These are phyloP conservation scores for Dasypus novemcinctus DNA, from an alignment of 2,113 vertebrate species.

Conservation along the genomic window DNA sequence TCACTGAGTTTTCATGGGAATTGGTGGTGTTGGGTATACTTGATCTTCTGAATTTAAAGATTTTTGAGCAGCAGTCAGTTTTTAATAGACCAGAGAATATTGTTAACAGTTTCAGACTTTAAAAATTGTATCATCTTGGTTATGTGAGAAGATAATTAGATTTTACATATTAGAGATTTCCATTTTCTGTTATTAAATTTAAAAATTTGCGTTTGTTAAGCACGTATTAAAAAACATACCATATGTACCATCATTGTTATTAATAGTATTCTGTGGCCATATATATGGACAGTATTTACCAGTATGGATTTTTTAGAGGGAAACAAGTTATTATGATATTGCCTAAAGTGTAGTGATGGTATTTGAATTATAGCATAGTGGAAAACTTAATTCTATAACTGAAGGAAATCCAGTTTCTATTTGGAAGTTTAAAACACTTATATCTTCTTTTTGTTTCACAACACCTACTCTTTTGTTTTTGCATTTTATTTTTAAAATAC, in stretches of 20 bases:
- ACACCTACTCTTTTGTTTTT: not conserved
- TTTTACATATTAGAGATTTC: not conserved
- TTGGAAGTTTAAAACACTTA: not conserved
- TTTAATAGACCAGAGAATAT: not conserved
- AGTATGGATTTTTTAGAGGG: not conserved
- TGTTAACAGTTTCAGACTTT: not conserved
- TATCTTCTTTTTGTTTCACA: not conserved
- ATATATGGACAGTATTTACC: not conserved
- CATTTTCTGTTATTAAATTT: not conserved
- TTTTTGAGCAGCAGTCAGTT: not conserved
- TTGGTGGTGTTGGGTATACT: not conserved
- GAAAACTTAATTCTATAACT: not conserved
- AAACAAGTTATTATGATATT: not conserved
- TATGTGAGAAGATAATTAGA: not conserved
- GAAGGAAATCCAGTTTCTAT: not conserved
- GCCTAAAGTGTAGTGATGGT: not conserved
- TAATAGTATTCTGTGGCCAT: not conserved
- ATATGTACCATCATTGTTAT: not conserved
- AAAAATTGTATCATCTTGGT: not conserved
- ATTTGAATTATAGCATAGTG: not conserved
- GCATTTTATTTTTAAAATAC: conserved; percentile 18
- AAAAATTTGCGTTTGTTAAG: not conserved
- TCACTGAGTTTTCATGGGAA: not conserved
- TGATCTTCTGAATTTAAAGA: not conserved
- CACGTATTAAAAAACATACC: not conserved